Evolutionary conservation across 2,888 invertebrate genomes (phyloP), one percentile per base, ranked within the genome.

Genomic region (Zeuzera pyrina): DNA sequence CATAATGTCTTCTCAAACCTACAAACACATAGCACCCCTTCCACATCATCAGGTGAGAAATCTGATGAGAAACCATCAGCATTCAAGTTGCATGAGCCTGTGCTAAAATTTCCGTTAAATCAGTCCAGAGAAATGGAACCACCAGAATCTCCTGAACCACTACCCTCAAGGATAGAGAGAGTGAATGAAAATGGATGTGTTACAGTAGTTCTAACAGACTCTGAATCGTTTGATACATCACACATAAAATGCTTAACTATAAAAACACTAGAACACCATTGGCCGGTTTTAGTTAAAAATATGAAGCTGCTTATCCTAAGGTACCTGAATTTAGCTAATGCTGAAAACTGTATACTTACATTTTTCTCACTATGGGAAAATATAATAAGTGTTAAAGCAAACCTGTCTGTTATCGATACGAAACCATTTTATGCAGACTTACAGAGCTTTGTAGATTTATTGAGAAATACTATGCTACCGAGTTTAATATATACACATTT

Each of bases 361-460:
- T 95, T 95, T 64, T 86, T 95, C 43, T 89, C 91, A 31, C 73
- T 95, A 21, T 95, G 95, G 95, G 93, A 94, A 61, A 91, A 92
- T 44, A 93, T 94, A 11, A 94, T 95, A 57, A 94, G 94, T 33
- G 94, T 95, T 1, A 93, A 93, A 74, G 93, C 94, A 12, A 95
- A 95, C 79, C 86, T 95, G 33, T 94, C 94, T 25, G 91, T 95
- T 15, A 91, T 93, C 41, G 94, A 95, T 59, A 95, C 94, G 0
- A 91, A 94, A 63, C 91, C 93, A 2, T 95, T 94, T 67, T 94
- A 94, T 64, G 91, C 92, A 1, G 91, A 94, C 57, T 70, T 95
- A 45, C 92, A 94, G 49, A 88, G 89, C 51, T 92, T 95, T 69
- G 91, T 93, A 8, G 86, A 90, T 37, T 74, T 91, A 38, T 66